Conservation (phyloP, 2,888 invertebrate genomes). For the Hanleya hanleyi region DNA sequence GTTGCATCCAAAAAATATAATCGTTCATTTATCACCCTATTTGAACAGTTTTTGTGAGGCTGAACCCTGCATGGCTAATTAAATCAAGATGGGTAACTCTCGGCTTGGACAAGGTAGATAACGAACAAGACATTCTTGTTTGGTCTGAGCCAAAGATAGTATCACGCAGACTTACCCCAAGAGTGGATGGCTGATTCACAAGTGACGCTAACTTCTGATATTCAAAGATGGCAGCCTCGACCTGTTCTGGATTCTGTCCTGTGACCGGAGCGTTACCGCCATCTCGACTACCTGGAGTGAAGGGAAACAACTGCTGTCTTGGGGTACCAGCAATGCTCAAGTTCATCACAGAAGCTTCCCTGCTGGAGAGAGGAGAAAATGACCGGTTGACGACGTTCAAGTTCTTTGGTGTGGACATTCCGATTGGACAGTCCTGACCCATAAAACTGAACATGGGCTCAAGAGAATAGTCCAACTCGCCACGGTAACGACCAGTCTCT, state of each 20-base stretch:
- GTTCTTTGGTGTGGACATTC: neutral
- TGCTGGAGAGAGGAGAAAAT: neutral
- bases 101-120: too few species aligned
- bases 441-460: too few species aligned
- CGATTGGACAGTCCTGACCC: neutral
- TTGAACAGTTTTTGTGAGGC: too few species aligned
- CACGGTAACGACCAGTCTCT: too few species aligned
- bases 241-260: neutral
- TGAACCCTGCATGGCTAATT: too few species aligned
- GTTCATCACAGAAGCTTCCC: neutral
- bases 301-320: neutral
- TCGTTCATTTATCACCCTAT: too few species aligned
- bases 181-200: slow-evolving; percentile 51
- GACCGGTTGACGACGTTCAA: too few species aligned
- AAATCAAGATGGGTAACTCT: too few species aligned
- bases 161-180: slow-evolving; percentile 49
- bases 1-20: too few species aligned
- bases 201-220: slow-evolving; percentile 52
- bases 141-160: too few species aligned
- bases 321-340: neutral
- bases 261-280: neutral
- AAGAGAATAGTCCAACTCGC: too few species aligned
- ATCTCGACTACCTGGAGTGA: neutral
- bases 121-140: too few species aligned
- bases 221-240: slow-evolving; percentile 34